Conservation (phyloP, 2,888 invertebrate genomes). For the Ischnura elegans region DNA sequence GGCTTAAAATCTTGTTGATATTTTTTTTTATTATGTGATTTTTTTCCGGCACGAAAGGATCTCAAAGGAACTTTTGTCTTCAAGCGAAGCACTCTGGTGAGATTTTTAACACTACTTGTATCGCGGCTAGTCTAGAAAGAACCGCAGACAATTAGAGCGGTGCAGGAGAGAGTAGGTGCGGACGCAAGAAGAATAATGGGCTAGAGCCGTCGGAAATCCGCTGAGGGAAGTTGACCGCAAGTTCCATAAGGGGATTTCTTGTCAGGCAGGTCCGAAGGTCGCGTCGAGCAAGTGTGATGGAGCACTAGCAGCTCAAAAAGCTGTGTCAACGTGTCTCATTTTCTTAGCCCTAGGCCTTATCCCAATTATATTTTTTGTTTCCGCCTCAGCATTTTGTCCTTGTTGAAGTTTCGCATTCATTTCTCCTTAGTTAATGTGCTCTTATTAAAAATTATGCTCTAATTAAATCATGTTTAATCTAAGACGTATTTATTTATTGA, state of each 20-base stretch:
- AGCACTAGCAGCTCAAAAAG: background rate
- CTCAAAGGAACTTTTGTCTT: no score
- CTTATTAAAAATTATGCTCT: no score
- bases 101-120: background rate
- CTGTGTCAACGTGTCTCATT: background rate
- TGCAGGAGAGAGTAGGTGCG: background rate
- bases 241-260: conserved; percentile 31
- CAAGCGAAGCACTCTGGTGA: no score
- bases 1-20: background rate
- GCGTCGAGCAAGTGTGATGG: background rate
- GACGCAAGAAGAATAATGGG: background rate
- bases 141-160: background rate
- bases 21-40: background rate
- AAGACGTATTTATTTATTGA: no score
- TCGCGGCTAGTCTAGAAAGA: background rate
- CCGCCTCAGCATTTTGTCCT: no score
- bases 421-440: no score
- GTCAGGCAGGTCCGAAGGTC: background rate
- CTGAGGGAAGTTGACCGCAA: conserved; percentile 24
- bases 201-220: background rate
- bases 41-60: background rate
- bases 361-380: no score
- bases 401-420: no score
- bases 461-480: no score
- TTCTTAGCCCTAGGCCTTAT: background rate